Base-by-base conservation (phyloP, 2,113 vertebrate genomes). In the Oxygymnocypris stewartii region DNA sequence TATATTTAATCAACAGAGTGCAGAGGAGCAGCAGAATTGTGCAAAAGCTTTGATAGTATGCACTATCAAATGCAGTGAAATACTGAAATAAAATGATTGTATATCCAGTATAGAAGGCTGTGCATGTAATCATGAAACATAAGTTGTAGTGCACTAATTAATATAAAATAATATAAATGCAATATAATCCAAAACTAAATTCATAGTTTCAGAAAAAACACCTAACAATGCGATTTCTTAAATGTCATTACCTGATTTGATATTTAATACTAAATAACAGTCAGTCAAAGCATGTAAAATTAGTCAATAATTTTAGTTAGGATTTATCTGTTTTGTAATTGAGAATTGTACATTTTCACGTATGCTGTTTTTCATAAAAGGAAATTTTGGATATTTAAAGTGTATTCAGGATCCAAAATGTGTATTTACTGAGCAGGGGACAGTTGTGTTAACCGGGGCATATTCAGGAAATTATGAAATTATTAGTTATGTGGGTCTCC, bases 231-330 rank as follows among this genome's bases (percentile, higher is more conserved):
- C 10, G 2, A 37, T 79, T 79, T 28, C 11, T 4, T 1, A 18
- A 57, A 57, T 79, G 31, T 7, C 51, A 78, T 28, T 57, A 59
- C 51, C 77, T 80, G 57, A 61, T 80, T 80, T 42, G 37, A 61
- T 42, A 40, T 61, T 42, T 11, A 61, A 12, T n/a, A 61, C 11
- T 61, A 61, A 61, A 80, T 61, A 80, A 59, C 54, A 61, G 78
- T 79, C 78, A 79, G n/a, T 61, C 20, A 14, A 79, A 61, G 14
- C 6, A 20, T 79, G 28, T 16, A 49, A 76, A 76, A 76, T 76
- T 3, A 11, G 75, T 78, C 2, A 31, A 78, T 20, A 4, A 51
- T 78, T 54, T 16, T 49, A n/a, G 9, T 54, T 77, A 51, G 13
- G 74, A 49, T n/a, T 74, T n/a, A 23, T 74, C 40, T 4, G 23